phyloP scores from a whole-genome alignment of 2,888 invertebrate species.

The Polymixis flavicincta region DNA sequence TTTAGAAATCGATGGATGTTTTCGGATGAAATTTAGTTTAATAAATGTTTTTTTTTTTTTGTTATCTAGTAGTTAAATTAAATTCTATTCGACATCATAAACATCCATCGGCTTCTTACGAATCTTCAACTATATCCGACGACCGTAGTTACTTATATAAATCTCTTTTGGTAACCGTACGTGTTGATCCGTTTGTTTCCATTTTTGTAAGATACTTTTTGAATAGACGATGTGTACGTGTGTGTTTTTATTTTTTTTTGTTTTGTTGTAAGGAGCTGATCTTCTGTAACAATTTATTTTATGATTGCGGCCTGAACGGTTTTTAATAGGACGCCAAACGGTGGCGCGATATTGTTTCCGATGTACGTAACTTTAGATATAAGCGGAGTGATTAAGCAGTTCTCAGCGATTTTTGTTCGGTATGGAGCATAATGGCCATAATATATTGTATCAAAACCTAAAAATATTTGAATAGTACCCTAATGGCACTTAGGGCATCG shows the following conservation, averaged over 20 bases:
- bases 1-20: too few relatives aligned
- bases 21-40: too few relatives aligned
- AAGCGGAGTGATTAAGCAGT: slow-evolving; percentile 40
- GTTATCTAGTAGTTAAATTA: too few relatives aligned
- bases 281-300: slow-evolving; percentile 2
- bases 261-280: not conserved
- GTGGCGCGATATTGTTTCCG: slow-evolving; percentile 51
- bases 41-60: too few relatives aligned
- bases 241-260: not conserved
- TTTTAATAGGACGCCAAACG: slow-evolving; percentile 57
- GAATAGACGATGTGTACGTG: not conserved
- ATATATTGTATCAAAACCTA: not conserved
- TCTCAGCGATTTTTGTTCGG: slow-evolving; percentile 8
- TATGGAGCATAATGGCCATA: too few relatives aligned
- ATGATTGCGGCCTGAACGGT: slow-evolving; percentile 35
- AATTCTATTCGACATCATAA: too few relatives aligned
- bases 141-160: too few relatives aligned
- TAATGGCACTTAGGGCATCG: too few relatives aligned
- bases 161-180: too few relatives aligned
- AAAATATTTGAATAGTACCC: not conserved
- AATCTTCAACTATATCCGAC: too few relatives aligned
- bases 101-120: too few relatives aligned
- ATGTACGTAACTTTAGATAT: slow-evolving; percentile 40
- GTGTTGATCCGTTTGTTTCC: not conserved
- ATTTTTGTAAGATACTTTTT: not conserved